A percentile compares a stretch with the other conserved stretches of the same genome.
phyloP scores from a whole-genome alignment of 2,888 invertebrate species.

The Nomada fabriciana region DNA sequence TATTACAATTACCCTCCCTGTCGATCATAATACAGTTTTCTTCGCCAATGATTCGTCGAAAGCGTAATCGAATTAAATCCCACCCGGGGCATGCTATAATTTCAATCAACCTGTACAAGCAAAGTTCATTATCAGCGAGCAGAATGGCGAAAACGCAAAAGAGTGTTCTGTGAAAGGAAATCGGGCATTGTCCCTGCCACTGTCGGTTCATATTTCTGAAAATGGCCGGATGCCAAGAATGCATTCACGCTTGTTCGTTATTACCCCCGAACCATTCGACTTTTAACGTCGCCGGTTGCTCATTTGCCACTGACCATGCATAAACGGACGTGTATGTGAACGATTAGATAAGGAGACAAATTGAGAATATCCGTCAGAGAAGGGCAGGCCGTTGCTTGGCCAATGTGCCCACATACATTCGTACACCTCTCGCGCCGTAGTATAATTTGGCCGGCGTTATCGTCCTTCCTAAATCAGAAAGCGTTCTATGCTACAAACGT shows the following conservation, averaged over 20 bases:
- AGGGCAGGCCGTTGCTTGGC: not conserved
- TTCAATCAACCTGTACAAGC: not conserved
- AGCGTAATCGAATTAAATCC: not conserved
- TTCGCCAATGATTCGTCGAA: not conserved
- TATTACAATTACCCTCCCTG: too few relatives aligned
- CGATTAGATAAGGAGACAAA: constrained; percentile 70
- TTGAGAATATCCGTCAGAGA: constrained; percentile 54
- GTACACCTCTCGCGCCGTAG: not conserved
- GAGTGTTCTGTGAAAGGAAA: constrained; percentile 38
- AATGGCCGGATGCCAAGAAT: constrained; percentile 60
- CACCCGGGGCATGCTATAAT: not conserved
- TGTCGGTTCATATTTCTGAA: constrained; percentile 54
- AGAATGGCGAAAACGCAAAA: constrained; percentile 28
- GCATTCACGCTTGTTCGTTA: constrained; percentile 47
- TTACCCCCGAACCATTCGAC: constrained; percentile 39
- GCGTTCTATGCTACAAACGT: constrained; percentile 22
- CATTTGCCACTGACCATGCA: constrained; percentile 25
- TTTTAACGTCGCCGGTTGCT: constrained; percentile 32
- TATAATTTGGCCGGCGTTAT: constrained; percentile 57
- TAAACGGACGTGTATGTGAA: constrained; percentile 46
- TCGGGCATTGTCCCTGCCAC: constrained; percentile 43
- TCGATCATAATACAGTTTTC: too few relatives aligned
- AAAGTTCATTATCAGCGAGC: constrained; percentile 29
- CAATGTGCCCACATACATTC: not conserved
- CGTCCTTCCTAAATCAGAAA: constrained; percentile 35